A percentile compares a stretch with the other conserved stretches of the same genome.
Conservation (phyloP, 2,797 vertebrate species). For the Echeneis naucrates region DNA sequence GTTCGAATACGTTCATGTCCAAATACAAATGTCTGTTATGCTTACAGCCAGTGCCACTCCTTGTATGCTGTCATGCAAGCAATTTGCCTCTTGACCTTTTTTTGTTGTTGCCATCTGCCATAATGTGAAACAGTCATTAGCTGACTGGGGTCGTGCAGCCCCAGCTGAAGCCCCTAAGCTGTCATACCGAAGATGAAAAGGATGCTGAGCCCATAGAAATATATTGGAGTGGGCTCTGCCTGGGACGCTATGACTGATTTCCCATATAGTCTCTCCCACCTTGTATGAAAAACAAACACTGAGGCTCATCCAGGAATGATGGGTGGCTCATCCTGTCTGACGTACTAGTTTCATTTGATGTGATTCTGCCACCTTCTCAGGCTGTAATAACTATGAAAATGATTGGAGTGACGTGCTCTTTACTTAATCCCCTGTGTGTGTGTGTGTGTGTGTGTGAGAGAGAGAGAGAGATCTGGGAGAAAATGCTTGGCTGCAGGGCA, state of each 20-base stretch:
- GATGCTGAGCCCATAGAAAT: conserved; percentile 18
- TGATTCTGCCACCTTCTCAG: conserved; percentile 49
- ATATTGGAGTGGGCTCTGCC: conserved; percentile 1
- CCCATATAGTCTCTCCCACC: conserved; percentile 41
- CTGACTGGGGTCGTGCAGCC: conserved; percentile 25
- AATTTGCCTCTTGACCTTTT: conserved; percentile 55
- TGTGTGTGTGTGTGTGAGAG: conserved; percentile 13
- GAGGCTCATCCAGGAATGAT: conserved; percentile 38
- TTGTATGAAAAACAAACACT: conserved; percentile 52
- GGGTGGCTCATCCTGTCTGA: too few species aligned
- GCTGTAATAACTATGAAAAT: conserved; percentile 58
- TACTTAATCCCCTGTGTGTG: conserved; percentile 62
- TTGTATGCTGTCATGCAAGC: conserved; percentile 35
- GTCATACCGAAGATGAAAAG: conserved; percentile 47
- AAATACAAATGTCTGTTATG: conserved; percentile 1
- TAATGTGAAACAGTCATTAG: conserved; percentile 46
- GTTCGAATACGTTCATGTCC: conserved; percentile 21
- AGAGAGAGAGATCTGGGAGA: too few species aligned
- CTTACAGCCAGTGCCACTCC: conserved; percentile 11
- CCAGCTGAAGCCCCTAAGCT: conserved; percentile 33
- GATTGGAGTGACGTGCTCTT: conserved; percentile 56
- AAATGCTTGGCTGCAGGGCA: conserved; percentile 42
- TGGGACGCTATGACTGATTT: conserved; percentile 43
- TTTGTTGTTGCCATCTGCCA: conserved; percentile 27
- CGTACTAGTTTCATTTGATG: conserved; percentile 38